Evolutionary conservation across 2,113 vertebrate genomes (phyloP).

Genomic region (Aepyceros melampus): DNA sequence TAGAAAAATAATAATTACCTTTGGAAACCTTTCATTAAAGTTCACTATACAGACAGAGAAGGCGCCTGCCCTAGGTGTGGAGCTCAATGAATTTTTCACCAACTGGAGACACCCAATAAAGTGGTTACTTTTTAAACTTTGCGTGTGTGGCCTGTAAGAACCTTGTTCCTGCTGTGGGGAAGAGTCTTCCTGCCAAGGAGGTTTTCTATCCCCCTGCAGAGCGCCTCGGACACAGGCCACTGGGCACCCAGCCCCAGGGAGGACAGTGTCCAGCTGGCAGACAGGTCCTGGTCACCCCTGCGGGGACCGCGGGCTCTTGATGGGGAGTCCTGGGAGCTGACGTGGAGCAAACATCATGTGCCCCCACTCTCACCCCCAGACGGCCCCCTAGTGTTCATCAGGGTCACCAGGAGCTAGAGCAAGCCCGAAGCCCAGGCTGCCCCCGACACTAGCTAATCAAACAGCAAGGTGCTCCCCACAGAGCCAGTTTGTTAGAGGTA

Average conservation of each 20-base stretch:
- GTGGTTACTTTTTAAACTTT: not conserved
- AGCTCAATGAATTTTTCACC: not conserved
- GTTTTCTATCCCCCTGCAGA: not conserved
- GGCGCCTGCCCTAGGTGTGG: fast-evolving
- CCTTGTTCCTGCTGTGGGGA: not conserved
- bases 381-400: fast-evolving
- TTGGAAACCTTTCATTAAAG: not conserved
- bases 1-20: not conserved
- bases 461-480: fast-evolving
- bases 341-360: fast-evolving
- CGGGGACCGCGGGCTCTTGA: fast-evolving
- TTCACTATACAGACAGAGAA: not conserved
- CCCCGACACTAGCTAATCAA: not conserved
- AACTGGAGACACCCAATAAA: not conserved
- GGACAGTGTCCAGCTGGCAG: not conserved
- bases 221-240: fast-evolving
- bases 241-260: fast-evolving
- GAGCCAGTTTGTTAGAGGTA: no score
- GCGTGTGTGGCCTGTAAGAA: not conserved
- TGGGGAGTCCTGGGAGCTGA: not conserved
- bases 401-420: no score
- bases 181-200: not conserved
- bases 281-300: not conserved
- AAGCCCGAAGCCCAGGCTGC: fast-evolving
- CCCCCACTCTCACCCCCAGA: fast-evolving